Percentiles rank a stretch among this genome's conserved stretches.
Conservation (phyloP, 2,113 vertebrate genomes). For the Peromyscus leucopus region DNA sequence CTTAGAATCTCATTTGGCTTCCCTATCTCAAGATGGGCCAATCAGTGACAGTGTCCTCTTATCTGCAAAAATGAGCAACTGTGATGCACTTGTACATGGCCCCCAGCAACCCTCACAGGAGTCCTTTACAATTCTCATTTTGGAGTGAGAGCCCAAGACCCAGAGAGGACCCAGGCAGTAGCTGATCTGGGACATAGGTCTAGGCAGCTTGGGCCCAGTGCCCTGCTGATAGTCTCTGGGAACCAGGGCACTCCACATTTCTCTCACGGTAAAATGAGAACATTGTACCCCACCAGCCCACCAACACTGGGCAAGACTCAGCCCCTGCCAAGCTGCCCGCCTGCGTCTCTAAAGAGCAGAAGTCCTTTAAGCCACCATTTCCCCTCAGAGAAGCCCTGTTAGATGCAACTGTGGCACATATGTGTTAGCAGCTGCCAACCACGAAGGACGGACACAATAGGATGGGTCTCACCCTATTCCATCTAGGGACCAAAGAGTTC, state of each 20-base stretch:
- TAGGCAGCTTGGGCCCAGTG: not conserved
- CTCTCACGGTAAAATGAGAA: not conserved
- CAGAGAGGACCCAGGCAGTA: not conserved
- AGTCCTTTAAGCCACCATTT: not conserved
- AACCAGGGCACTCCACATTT: not conserved
- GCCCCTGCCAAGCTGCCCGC: not conserved
- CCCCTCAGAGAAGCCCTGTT: not conserved
- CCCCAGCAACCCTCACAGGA: not conserved
- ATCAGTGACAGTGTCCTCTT: not conserved
- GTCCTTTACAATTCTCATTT: not conserved
- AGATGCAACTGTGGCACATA: not conserved
- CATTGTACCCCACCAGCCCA: not conserved
- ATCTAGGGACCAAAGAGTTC: not conserved
- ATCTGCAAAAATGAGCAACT: not conserved
- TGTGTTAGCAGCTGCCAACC: not conserved
- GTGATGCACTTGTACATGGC: not conserved
- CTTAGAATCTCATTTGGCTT: not conserved
- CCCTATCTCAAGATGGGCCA: not conserved
- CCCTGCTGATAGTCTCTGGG: not conserved
- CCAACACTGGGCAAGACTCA: not conserved
- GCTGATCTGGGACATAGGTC: not conserved
- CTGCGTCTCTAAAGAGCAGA: not conserved
- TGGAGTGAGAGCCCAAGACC: not conserved
- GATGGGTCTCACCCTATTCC: not conserved
- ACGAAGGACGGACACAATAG: not conserved